Evolutionary conservation across 37 sponge, comb jelly and placozoan species (phyloP), one percentile per base, ranked within the genome.

Genomic region (Tethya wilhelma): DNA sequence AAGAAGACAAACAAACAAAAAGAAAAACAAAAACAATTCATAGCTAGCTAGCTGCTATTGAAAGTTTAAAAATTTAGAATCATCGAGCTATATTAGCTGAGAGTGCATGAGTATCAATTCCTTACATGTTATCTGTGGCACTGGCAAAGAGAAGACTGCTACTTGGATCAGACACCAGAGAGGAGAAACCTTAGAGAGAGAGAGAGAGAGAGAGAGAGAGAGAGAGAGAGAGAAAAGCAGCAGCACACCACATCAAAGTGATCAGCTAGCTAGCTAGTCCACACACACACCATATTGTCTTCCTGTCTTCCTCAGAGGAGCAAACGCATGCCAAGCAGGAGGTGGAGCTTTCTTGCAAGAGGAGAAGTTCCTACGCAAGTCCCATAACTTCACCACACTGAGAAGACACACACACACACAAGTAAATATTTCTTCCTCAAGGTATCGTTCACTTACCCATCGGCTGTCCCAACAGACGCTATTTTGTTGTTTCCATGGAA

Each of bases 321-420:
- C 78, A 39, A 85, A 85, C 1, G 77, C 39, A 39, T 68, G 28
- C 77, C 77, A 85, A 28, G 43, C 40, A 0, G 57, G 65, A 6
- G 87, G 80, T 33, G 67, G 80, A 32, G 38, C 56, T 19, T 6
- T 31, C 25, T 46, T 79, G 45, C 57, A 58, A 40, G 28, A 67
- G 23, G 75, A 55, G 59, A 75, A 80, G 1, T 43, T 75, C 32
- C 67, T 60, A 4, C 93, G 56, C 40, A 83, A 19, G 45, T 92
- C 93, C 93, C 93, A 92, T n/a, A 92, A 17, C 69, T 92, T 92
- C 31, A 92, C 76, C 71, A 39, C n/a, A 6, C 92, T 91, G 57
- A 83, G 7, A 76, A 20, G 31, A 42, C 29, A 74, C 34, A 78
- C 26, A 69, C 28, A 30, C 6, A 65, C 73, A 19, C 26, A 44